These are phyloP conservation scores for Carassius gibelio DNA, from an alignment of 2,113 vertebrate genomes.

Conservation along the genomic window DNA sequence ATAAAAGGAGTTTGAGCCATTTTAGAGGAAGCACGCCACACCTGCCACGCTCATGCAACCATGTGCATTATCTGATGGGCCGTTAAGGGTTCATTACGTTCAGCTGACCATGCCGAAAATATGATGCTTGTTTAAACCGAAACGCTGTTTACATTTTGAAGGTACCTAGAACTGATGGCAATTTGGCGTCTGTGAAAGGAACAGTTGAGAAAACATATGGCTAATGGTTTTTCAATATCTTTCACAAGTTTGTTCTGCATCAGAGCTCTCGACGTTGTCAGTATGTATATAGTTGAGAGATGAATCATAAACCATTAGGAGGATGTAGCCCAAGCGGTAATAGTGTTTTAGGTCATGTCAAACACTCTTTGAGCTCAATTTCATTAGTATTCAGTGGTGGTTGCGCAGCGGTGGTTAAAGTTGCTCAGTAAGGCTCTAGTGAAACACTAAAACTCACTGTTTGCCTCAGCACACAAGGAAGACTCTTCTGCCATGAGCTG, in stretches of 20 bases:
- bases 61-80: not conserved
- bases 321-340: not conserved
- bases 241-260: slow-evolving; percentile 32
- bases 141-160: not conserved
- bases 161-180: not conserved
- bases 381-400: slow-evolving; percentile 31
- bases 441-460: slow-evolving; percentile 21
- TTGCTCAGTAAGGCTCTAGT: slow-evolving; percentile 38
- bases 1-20: slow-evolving; percentile 42
- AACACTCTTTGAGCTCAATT: slow-evolving; percentile 43
- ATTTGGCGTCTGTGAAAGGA: not conserved
- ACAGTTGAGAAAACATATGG: slow-evolving; percentile 28
- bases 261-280: not conserved
- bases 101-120: slow-evolving; percentile 19
- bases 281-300: slow-evolving; percentile 21
- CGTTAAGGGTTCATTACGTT: slow-evolving; percentile 19
- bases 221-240: slow-evolving; percentile 39
- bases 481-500: slow-evolving; percentile 19
- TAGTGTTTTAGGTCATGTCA: slow-evolving; percentile 28
- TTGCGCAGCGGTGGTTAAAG: slow-evolving; percentile 31
- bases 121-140: slow-evolving; percentile 20
- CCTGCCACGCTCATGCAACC: slow-evolving; percentile 28
- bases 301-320: slow-evolving; percentile 25
- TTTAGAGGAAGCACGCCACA: slow-evolving; percentile 65
- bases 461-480: not conserved